Conservation (phyloP, 2,888 invertebrate genomes). For the Drosophila infuscata region DNA sequence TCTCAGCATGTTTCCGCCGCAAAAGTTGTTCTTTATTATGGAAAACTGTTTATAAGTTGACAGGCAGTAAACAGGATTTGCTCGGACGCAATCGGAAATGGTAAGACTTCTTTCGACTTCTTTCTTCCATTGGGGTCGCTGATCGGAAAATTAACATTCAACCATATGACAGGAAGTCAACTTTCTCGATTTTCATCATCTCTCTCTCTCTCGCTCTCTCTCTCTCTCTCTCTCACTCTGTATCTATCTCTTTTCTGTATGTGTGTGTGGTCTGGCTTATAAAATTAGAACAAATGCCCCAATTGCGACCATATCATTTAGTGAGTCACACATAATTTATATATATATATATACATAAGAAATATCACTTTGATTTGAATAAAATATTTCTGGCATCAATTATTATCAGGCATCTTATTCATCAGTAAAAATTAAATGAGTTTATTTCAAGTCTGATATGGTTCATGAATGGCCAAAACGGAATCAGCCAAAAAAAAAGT, state of each 20-base stretch:
- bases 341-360: not conserved
- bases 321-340: not conserved
- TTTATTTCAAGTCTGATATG: not conserved
- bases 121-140: slow-evolving; percentile 46
- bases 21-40: slow-evolving; percentile 73
- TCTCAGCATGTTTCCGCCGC: slow-evolving; percentile 62
- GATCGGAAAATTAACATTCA: slow-evolving; percentile 57
- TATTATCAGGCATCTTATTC: not conserved
- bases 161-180: slow-evolving; percentile 62
- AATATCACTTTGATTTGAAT: not conserved
- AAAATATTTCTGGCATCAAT: not conserved
- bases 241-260: not conserved
- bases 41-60: slow-evolving; percentile 80
- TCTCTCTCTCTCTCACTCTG: not conserved
- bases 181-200: slow-evolving; percentile 5
- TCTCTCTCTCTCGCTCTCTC: not conserved
- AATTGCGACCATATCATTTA: not conserved
- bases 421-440: not conserved
- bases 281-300: slow-evolving; percentile 11
- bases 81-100: slow-evolving; percentile 67
- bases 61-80: slow-evolving; percentile 80
- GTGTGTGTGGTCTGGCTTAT: slow-evolving; percentile 2
- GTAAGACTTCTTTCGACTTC: slow-evolving; percentile 44
- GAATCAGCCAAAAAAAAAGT: not conserved
- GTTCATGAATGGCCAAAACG: not conserved